Conservation (phyloP, 2,888 invertebrate genomes). For the Pantelozetes paolii region DNA sequence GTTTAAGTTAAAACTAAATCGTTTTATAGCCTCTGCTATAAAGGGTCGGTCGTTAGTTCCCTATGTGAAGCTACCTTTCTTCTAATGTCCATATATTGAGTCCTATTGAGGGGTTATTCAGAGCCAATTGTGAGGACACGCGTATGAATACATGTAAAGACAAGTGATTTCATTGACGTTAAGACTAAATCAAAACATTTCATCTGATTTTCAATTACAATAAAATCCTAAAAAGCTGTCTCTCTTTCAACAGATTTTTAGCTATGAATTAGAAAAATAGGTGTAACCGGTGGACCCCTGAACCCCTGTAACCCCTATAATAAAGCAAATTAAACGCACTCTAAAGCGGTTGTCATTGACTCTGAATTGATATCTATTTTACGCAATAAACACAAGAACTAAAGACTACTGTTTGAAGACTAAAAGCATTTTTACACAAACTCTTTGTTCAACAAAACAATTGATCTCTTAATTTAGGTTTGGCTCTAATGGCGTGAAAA, state of each 20-base stretch:
- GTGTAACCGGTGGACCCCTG: too few species aligned
- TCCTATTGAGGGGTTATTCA: background rate
- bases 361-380: background rate
- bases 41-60: too few species aligned
- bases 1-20: background rate
- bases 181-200: constrained; percentile 8
- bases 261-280: background rate
- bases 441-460: background rate
- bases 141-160: background rate
- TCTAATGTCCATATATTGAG: too few species aligned
- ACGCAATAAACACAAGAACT: constrained; percentile 7
- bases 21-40: background rate
- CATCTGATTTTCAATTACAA: background rate
- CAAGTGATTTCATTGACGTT: background rate
- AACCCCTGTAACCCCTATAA: background rate
- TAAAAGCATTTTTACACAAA: background rate
- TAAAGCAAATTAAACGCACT: background rate
- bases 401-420: background rate
- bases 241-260: background rate
- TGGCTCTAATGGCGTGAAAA: background rate
- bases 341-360: background rate
- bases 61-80: too few species aligned
- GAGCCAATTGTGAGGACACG: constrained; percentile 1
- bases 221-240: constrained; percentile 1
- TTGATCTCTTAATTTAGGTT: constrained; percentile 5